Evolutionary conservation across 2,113 vertebrate genomes (phyloP), one percentile per base, ranked within the genome.

Genomic region (Ceuthmochares aereus): DNA sequence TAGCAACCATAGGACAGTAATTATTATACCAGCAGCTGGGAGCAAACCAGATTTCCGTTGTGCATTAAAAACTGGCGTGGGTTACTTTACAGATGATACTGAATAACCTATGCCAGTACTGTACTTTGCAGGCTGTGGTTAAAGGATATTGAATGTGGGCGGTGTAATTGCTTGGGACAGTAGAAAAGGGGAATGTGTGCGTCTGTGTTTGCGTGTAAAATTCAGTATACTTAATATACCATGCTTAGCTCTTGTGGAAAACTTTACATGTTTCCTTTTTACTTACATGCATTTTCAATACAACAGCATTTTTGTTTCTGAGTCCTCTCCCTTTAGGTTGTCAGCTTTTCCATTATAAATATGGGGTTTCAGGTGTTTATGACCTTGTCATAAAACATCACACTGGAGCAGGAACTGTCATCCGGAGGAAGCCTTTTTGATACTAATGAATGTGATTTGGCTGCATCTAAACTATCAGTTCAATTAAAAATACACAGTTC

Each of bases 1-100:
- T 99, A 99, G 98, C 98, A 99, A 98, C 98, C 98, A 98, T 98
- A 99, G 98, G 98, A 99, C 98, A 98, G 98, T 99, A 99, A 99
- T 99, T 99, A 99, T 98, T 99, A 98, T 98, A 98, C 98, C 98
- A 98, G 98, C 98, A 98, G 98, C 98, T 99, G 98, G 98, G 98
- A 98, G 98, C 98, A 98, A 99, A 99, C 98, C 98, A 99, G 98
- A 99, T 99, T 99, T 99, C 98, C 98, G 98, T 98, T 99, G 98
- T 98, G 98, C 97, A 98, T 98, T 99, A 98, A 99, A 98, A 98
- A 98, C 98, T 98, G 98, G 98, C 97, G 85, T 98, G 97, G 97
- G 97, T 98, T 99, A 98, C 98, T 98, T 98, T 98, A 98, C 98
- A 98, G 98, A 98, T 98, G 87, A 98, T 98, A 97, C 95, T 97